Base-by-base conservation (phyloP, 2,113 vertebrate genomes). In the Thunnus thynnus region DNA sequence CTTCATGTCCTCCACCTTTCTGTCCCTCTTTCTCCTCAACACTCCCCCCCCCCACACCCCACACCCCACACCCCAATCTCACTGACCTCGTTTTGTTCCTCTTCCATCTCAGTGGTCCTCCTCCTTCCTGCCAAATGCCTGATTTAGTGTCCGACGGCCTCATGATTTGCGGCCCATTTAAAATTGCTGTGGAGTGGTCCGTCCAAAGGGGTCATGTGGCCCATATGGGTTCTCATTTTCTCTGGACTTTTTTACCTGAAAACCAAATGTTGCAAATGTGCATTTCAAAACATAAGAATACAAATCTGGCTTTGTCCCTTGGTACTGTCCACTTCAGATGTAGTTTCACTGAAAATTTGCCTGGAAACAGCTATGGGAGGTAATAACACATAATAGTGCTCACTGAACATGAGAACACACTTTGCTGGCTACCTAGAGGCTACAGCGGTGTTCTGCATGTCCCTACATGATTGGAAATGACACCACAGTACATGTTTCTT, bases 111-210 rank as follows among this genome's bases (percentile, higher is more conserved):
- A 18, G 20, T 3, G 22, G 56, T 51, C 50, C 64, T 76, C 17
- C 54, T 50, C 17, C 22, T 75, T 48, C 46, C 69, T 85, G 77
- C 79, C 73, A 86, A 85, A 69, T 4, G 52, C 57, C 72, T 71
- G 61, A 80, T 84, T 88, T 76, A 71, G 72, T 78, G 79, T 68
- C 50, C 17, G 55, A 55, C 78, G 61, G 64, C 60, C 66, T 72
- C 25, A 47, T 30, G 20, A 65, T 64, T 73, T 30, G 20, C 20
- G 14, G 73, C 74, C 71, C 67, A 67, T 74, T 85, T 82, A 81
- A 72, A 88, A 60, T 62, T 17, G 5, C 30, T 30, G 54, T 16
- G 14, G 25, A 67, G 17, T 18, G 46, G 51, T 20, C 78, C 16
- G 47, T 79, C 62, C 47, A 72, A 51, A 61, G 20, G 30, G 61